Percentiles rank a stretch among this genome's conserved stretches.
phyloP scores from a whole-genome alignment of 2,113 vertebrate genomes.

The Poecile atricapillus region DNA sequence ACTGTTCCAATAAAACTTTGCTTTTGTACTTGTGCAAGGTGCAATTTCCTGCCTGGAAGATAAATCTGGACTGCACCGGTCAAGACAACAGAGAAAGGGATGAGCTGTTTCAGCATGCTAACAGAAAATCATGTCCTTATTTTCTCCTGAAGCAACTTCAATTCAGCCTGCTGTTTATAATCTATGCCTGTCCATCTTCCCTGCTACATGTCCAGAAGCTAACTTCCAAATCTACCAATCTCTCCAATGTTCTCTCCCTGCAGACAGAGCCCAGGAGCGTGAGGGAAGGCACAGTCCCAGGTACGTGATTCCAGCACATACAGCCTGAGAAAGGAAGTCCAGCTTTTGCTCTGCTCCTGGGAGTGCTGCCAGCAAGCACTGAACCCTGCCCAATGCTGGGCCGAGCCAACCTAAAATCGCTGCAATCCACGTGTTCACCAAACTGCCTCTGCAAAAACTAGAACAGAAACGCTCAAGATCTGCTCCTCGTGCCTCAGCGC shows the following conservation, averaged over 20 bases:
- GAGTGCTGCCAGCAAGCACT: neutral
- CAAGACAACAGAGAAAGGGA: neutral
- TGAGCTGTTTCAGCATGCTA: neutral
- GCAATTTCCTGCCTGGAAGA: neutral
- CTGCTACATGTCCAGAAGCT: neutral
- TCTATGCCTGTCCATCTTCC: neutral
- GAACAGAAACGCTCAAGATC: accelerated
- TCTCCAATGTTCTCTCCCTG: neutral
- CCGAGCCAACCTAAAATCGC: neutral
- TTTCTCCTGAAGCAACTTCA: neutral
- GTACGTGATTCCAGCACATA: neutral
- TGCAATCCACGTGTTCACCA: neutral
- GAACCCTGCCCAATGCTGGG: neutral
- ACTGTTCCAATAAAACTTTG: neutral
- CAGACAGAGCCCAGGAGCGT: neutral
- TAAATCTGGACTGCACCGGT: neutral
- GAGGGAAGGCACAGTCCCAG: neutral
- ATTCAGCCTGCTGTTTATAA: neutral
- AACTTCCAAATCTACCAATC: neutral
- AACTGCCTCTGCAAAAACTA: neutral
- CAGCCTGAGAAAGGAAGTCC: neutral
- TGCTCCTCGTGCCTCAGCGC: neutral
- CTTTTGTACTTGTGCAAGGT: neutral
- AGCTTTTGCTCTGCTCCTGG: neutral
- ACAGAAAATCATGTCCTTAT: neutral